A percentile compares a stretch with the other conserved stretches of the same genome.
Evolutionary conservation across 2,888 invertebrate species (phyloP).

Genomic region (Iphiclides podalirius): DNA sequence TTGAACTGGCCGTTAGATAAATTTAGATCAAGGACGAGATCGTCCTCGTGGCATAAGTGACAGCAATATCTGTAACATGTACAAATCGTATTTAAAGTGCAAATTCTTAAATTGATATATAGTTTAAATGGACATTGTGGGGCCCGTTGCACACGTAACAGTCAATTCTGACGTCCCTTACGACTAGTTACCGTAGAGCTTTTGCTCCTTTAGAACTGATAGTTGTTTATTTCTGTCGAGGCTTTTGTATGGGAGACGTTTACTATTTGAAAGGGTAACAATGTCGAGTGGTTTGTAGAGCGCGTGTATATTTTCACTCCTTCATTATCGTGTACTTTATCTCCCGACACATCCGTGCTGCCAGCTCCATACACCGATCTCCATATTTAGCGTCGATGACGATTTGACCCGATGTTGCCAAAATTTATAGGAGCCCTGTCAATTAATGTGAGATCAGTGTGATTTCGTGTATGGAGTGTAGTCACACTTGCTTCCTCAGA

Average conservation of each 20-base stretch:
- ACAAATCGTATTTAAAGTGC: neutral
- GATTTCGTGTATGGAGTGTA: constrained; percentile 7
- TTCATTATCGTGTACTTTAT: no score
- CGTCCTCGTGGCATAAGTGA: neutral
- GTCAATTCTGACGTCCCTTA: no score
- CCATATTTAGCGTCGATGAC: neutral
- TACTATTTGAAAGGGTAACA: constrained; percentile 28
- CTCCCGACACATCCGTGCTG: constrained; percentile 37
- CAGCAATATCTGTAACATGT: neutral
- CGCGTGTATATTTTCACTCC: constrained; percentile 7
- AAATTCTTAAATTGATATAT: neutral
- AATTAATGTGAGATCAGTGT: neutral
- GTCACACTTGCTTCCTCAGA: constrained; percentile 1
- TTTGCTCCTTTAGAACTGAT: no score
- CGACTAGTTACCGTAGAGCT: no score
- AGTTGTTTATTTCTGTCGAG: constrained; percentile 12
- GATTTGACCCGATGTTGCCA: neutral
- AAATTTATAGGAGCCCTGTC: neutral
- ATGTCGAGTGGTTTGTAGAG: constrained; percentile 10
- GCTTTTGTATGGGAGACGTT: constrained; percentile 30
- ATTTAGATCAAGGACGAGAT: neutral
- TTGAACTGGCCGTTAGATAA: no score
- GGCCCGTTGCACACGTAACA: no score
- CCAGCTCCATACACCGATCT: constrained; percentile 28
- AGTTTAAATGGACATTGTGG: no score